phyloP scores from a whole-genome alignment of 2,888 invertebrate species.

The Tenthredo mesomela region DNA sequence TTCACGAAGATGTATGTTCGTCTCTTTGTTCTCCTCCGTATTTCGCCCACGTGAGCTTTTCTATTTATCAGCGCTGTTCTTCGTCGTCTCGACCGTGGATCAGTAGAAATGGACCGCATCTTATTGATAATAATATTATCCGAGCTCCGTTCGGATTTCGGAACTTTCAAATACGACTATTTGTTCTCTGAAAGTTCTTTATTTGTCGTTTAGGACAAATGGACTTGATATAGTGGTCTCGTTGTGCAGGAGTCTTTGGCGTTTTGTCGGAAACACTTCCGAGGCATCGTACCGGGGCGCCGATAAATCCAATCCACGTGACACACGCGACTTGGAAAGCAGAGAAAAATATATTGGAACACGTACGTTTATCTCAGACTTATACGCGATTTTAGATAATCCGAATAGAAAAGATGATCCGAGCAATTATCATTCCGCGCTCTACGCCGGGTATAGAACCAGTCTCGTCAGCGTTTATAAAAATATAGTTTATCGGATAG shows the following conservation, averaged over 20 bases:
- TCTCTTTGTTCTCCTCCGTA: neutral
- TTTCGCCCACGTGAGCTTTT: neutral
- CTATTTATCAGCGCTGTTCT: neutral
- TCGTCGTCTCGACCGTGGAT: neutral
- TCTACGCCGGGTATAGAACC: neutral
- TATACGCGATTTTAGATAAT: neutral
- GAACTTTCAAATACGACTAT: slow-evolving; percentile 41
- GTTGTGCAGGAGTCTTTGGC: slow-evolving; percentile 26
- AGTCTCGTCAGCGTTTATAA: neutral
- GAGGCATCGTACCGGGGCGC: neutral
- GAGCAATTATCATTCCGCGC: neutral
- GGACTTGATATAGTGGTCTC: slow-evolving; percentile 44
- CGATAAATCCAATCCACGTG: slow-evolving; percentile 34
- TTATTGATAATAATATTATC: slow-evolving; percentile 31
- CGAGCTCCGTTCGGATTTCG: slow-evolving; percentile 18
- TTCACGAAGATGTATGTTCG: neutral
- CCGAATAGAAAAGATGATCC: slow-evolving; percentile 10
- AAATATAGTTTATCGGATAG: neutral
- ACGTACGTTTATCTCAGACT: slow-evolving; percentile 18
- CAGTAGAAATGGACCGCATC: slow-evolving; percentile 6
- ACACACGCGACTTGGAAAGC: slow-evolving; percentile 19
- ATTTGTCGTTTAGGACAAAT: slow-evolving; percentile 48
- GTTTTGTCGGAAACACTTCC: slow-evolving; percentile 44
- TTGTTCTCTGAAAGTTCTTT: slow-evolving; percentile 35
- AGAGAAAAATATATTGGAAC: slow-evolving; percentile 20